Percentiles rank a stretch among this genome's conserved stretches.
These are phyloP conservation scores for Heliconius erato DNA, from an alignment of 2,888 invertebrate species.

Conservation along the genomic window DNA sequence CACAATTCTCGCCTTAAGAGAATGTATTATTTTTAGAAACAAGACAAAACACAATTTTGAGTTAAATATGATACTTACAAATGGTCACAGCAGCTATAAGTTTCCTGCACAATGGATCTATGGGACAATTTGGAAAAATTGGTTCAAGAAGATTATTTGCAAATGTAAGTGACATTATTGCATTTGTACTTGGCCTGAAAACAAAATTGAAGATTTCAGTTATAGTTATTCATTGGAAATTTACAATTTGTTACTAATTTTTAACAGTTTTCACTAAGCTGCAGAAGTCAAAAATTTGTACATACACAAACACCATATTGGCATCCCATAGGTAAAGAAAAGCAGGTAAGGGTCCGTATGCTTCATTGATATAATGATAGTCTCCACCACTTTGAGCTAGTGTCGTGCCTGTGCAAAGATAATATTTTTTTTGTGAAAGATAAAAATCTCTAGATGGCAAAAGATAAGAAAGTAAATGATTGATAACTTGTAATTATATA, in stretches of 20 bases:
- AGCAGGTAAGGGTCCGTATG: slow-evolving; percentile 95
- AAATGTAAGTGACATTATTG: slow-evolving; percentile 98
- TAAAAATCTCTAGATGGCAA: background rate
- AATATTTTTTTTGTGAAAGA: background rate
- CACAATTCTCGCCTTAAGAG: too few species aligned
- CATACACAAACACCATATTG: slow-evolving; percentile 98
- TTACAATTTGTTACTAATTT: background rate
- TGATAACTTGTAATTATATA: background rate
- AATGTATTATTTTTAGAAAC: too few species aligned
- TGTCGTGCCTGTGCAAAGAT: slow-evolving; percentile 83
- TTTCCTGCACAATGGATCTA: slow-evolving; percentile 89
- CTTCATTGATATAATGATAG: slow-evolving; percentile 97
- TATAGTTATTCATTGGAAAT: background rate
- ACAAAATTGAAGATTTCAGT: slow-evolving; percentile 26
- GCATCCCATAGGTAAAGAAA: slow-evolving; percentile 99
- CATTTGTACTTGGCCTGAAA: slow-evolving; percentile 96
- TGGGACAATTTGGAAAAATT: slow-evolving; percentile 91
- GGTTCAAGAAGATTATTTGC: slow-evolving; percentile 96
- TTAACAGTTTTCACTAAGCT: background rate
- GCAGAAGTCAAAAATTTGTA: slow-evolving; percentile 52
- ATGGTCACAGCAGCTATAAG: slow-evolving; percentile 93
- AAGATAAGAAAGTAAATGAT: background rate
- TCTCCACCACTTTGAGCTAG: slow-evolving; percentile 98
- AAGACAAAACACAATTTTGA: too few species aligned
- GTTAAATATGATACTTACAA: slow-evolving; percentile 84